phyloP scores from a whole-genome alignment of 2,797 vertebrate species.

The Pangasius larnaudii region DNA sequence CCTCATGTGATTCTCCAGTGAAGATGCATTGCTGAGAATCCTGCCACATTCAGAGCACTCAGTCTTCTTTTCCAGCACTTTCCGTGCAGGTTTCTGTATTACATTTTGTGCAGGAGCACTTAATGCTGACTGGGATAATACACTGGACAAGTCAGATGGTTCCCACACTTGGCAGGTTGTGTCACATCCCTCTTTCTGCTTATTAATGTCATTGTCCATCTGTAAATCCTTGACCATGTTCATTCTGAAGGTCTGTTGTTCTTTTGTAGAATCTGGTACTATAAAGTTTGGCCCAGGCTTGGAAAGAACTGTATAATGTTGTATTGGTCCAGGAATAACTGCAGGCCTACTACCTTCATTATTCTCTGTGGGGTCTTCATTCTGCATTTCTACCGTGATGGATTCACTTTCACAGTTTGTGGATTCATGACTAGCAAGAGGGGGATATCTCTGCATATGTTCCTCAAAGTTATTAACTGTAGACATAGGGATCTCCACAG shows the following conservation, averaged over 20 bases:
- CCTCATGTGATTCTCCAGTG: slow-evolving; percentile 73
- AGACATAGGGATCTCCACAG: slow-evolving; percentile 28
- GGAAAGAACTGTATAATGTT: slow-evolving; percentile 44
- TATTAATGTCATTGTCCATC: slow-evolving; percentile 5
- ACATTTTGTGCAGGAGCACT: not conserved
- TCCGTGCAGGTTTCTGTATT: slow-evolving; percentile 25
- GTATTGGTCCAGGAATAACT: slow-evolving; percentile 35
- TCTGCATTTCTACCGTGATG: slow-evolving; percentile 17
- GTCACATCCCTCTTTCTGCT: slow-evolving; percentile 32
- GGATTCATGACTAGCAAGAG: slow-evolving; percentile 9
- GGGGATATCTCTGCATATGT: slow-evolving; percentile 21
- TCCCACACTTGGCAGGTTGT: slow-evolving; percentile 18
- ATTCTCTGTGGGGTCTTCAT: slow-evolving; percentile 10
- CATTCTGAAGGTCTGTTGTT: slow-evolving; percentile 21
- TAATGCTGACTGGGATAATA: slow-evolving; percentile 15
- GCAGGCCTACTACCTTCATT: slow-evolving; percentile 14
- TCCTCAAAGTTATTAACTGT: slow-evolving; percentile 32
- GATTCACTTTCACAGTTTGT: slow-evolving; percentile 24
- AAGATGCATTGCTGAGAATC: slow-evolving; percentile 68
- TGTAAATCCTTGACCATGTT: slow-evolving; percentile 13
- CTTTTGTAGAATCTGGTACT: slow-evolving; percentile 14
- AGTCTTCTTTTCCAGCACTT: slow-evolving; percentile 59
- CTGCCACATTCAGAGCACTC: slow-evolving; percentile 76
- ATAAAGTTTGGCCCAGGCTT: slow-evolving; percentile 37
- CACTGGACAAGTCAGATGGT: slow-evolving; percentile 8